Percentiles rank a stretch among this genome's conserved stretches.
Evolutionary conservation across 2,113 vertebrate species (phyloP).

Genomic region (Pedetes capensis): DNA sequence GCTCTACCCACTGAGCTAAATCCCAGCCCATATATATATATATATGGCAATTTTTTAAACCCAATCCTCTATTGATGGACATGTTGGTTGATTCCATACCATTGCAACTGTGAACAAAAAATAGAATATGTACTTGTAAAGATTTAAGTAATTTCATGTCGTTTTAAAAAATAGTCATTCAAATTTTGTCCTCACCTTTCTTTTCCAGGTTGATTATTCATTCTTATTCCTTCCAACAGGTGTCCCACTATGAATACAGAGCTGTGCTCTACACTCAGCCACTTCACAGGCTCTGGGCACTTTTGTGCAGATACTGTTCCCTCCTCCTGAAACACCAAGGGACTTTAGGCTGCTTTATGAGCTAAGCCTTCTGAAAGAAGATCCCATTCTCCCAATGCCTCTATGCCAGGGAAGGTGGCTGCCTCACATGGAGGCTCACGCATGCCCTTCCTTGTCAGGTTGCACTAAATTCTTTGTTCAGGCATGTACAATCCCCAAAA

Average conservation of each 20-base stretch:
- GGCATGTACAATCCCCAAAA: neutral
- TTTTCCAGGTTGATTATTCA: neutral
- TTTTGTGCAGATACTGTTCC: neutral
- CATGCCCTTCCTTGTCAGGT: neutral
- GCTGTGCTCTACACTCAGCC: neutral
- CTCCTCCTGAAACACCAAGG: neutral
- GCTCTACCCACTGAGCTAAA: no score
- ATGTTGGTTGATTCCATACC: no score
- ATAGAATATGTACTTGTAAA: no score
- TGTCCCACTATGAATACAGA: neutral
- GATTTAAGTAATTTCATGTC: neutral
- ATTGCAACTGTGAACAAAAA: no score
- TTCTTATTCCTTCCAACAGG: neutral
- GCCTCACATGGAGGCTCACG: neutral
- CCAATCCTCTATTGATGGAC: no score
- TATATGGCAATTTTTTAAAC: no score
- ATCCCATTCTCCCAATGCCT: neutral
- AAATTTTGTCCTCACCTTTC: neutral
- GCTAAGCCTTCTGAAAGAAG: neutral
- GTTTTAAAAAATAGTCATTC: neutral
- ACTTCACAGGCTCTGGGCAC: neutral
- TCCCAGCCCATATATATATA: no score
- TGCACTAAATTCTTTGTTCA: neutral
- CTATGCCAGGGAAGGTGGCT: neutral
- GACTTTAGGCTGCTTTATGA: neutral